These are phyloP conservation scores for Drosophila parabipectinata DNA, from an alignment of 1,140 invertebrate species.

Conservation along the genomic window DNA sequence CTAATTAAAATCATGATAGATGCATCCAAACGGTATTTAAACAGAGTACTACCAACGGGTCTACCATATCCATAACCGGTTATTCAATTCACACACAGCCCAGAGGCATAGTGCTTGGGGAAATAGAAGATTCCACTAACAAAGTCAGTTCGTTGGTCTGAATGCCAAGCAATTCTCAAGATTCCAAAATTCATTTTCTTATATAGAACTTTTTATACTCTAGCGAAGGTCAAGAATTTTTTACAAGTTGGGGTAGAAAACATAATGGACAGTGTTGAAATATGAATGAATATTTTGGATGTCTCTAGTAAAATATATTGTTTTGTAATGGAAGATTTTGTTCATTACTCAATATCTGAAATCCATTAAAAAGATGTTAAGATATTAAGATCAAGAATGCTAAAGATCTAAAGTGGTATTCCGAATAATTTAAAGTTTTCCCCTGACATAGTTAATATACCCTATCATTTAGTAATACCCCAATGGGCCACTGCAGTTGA, in stretches of 20 bases:
- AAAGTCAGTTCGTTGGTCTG: conserved; percentile 4
- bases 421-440: neutral
- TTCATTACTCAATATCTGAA: neutral
- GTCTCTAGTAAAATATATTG: neutral
- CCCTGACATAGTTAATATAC: conserved; percentile 13
- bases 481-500: conserved; percentile 43
- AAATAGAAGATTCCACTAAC: conserved; percentile 43
- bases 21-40: conserved; percentile 48
- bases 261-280: neutral
- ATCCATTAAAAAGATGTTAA: neutral
- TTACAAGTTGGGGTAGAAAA: neutral
- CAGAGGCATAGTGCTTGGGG: conserved; percentile 37
- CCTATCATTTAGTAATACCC: conserved; percentile 13
- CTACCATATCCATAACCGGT: conserved; percentile 42
- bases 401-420: too few species aligned
- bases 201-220: conserved; percentile 28
- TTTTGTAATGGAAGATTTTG: neutral
- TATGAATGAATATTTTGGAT: neutral
- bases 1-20: conserved; percentile 68
- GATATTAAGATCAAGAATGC: too few species aligned
- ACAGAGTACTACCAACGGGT: conserved; percentile 5
- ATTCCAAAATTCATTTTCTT: conserved; percentile 20
- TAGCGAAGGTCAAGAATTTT: conserved; percentile 32
- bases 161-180: conserved; percentile 49
- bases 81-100: conserved; percentile 53